These are phyloP conservation scores for Steinernema hermaphroditum DNA, from an alignment of 2,888 invertebrate genomes.

Conservation along the genomic window DNA sequence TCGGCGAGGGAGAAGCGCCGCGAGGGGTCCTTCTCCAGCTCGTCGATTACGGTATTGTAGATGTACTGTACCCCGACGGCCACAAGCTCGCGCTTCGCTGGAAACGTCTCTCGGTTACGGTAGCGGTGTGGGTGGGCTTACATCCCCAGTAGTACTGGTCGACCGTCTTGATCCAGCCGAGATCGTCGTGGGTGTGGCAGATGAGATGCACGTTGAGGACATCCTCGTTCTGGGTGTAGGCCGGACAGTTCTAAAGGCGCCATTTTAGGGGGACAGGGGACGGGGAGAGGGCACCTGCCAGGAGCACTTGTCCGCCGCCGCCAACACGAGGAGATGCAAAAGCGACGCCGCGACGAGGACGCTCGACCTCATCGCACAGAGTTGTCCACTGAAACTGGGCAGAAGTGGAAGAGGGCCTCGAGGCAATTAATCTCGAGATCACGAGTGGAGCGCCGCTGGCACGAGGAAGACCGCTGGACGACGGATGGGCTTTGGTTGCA, in stretches of 20 bases:
- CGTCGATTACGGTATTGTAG: conserved; percentile 63
- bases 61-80: conserved; percentile 65
- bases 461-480: no score
- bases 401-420: no score
- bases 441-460: no score
- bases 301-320: conserved; percentile 4
- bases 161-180: conserved; percentile 71
- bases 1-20: conserved; percentile 69
- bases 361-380: not conserved
- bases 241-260: not conserved
- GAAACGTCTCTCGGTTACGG: no score
- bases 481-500: no score
- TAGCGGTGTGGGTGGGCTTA: no score
- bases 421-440: no score
- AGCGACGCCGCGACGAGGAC: conserved; percentile 2
- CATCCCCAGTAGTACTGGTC: conserved; percentile 71
- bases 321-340: not conserved
- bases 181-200: conserved; percentile 71
- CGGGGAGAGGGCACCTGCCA: not conserved
- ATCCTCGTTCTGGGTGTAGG: conserved; percentile 35
- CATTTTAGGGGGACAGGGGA: not conserved
- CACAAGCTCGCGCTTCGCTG: conserved; percentile 54
- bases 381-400: not conserved
- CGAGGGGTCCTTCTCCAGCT: conserved; percentile 51
- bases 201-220: conserved; percentile 70